Conservation (phyloP, 2,797 vertebrate genomes). For the Mormyrops boulengeri region DNA sequence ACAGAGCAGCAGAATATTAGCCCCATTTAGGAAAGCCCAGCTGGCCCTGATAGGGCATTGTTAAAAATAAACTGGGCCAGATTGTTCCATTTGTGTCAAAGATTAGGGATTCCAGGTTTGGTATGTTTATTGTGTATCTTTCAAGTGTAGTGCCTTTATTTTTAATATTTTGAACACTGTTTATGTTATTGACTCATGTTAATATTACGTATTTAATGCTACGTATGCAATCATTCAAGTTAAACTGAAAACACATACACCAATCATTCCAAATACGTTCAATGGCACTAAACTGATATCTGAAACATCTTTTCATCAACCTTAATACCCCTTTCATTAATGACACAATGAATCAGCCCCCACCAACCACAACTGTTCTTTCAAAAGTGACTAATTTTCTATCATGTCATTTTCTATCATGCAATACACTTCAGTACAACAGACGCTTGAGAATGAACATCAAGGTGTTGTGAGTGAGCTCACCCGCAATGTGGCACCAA, state of each 20-base stretch:
- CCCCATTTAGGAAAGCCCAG: background rate
- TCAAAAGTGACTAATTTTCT: background rate
- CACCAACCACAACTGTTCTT: background rate
- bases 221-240: background rate
- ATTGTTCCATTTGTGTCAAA: background rate
- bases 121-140: background rate
- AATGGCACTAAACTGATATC: background rate
- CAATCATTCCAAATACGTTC: background rate
- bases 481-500: conserved; percentile 92
- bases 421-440: background rate
- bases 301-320: background rate
- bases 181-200: background rate
- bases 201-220: background rate
- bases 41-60: background rate
- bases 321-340: background rate
- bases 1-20: background rate
- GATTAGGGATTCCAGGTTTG: background rate
- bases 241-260: background rate
- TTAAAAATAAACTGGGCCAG: background rate
- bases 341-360: background rate
- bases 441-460: background rate
- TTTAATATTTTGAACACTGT: background rate
- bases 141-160: background rate
- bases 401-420: background rate
- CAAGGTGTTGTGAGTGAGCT: conserved; percentile 30